These are phyloP conservation scores for Musca domestica DNA, from an alignment of 1,140 invertebrate genomes.

Conservation along the genomic window DNA sequence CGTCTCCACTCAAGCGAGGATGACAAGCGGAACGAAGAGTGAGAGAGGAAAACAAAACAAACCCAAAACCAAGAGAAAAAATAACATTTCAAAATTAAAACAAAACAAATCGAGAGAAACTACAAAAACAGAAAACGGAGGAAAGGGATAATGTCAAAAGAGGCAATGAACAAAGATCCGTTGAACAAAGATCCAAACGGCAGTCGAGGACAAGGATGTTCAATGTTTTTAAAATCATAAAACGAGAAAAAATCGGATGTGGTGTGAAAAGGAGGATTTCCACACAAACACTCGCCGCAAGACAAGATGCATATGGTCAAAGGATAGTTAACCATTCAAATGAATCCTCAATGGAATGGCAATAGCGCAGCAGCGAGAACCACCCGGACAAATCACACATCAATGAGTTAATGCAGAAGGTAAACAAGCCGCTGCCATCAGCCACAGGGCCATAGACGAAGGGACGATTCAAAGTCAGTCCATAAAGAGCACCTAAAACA, in stretches of 20 bases:
- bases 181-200: not conserved
- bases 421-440: not conserved
- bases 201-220: not conserved
- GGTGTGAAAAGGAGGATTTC: not conserved
- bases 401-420: not conserved
- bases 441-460: not conserved
- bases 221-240: not conserved
- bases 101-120: conserved; percentile 7
- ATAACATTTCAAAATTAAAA: conserved; percentile 21
- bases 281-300: not conserved
- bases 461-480: not conserved
- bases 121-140: not conserved
- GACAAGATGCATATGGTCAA: not conserved
- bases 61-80: conserved; percentile 2
- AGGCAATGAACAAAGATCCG: not conserved
- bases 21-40: not conserved
- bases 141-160: not conserved
- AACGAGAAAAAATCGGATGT: no score
- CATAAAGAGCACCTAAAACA: conserved; percentile 11
- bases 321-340: not conserved
- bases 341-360: not conserved
- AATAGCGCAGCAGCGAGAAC: not conserved
- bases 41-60: not conserved
- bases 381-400: not conserved
- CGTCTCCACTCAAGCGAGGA: no score